Base-by-base conservation (phyloP, 1,140 invertebrate genomes). In the Bombus pascuorum region DNA sequence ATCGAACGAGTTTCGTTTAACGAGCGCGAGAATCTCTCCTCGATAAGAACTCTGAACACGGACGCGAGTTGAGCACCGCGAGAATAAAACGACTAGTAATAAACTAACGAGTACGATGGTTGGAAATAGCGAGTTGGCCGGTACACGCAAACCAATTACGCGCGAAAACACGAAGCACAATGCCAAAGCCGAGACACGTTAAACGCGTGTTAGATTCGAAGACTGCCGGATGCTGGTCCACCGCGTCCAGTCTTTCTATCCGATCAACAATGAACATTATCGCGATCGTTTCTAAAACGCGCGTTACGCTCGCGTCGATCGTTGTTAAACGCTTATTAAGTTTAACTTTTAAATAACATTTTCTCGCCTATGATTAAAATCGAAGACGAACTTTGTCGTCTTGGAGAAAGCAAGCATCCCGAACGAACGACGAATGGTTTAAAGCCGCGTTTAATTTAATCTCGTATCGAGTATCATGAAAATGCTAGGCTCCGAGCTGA, bases 101-200 rank as follows among this genome's bases (percentile, higher is more conserved):
- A 87, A 90, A 92, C 91, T 93, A 94, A 94, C 92, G 91, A 92
- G 86, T n/a, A 32, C 92, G 76, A 82, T 57, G 39, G 86, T 71
- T 92, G 93, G 93, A 93, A 93, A 94, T 92, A 93, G 90, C 75
- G 39, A 81, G 85, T 71, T 47, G 47, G 79, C 71, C 78, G 57
- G 37, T 75, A 86, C 90, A 86, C 87, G 89, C 89, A 78, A 85
- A 86, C 89, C 87, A 91, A 91, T 91, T 91, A 91, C 88, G 76
- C n/a, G 68, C 73, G 83, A 89, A 87, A 89, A 78, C 37, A 65
- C 66, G 75, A 72, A 22, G 47, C 47, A 0, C 47, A 0, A 53
- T 8, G 6, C 47, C 47, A 53, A 53, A 18, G 15, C 0, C 15
- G 47, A 18, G 15, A 53, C 47, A 0, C 47, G 1, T 82, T n/a